Conservation (phyloP, 2,797 vertebrate genomes). For the Myotis myotis region DNA sequence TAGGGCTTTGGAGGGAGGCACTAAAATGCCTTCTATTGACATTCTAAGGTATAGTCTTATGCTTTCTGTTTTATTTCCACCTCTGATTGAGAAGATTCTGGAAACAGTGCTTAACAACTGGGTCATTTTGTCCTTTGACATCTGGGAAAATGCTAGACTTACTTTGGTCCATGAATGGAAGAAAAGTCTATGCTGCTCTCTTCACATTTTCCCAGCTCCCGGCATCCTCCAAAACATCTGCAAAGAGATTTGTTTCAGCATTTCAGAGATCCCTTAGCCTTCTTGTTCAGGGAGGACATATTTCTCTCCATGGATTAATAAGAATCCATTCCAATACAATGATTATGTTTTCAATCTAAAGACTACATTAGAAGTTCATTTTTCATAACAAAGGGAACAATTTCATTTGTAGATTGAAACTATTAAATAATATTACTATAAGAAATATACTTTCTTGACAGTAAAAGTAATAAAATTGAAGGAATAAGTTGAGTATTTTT, state of each 20-base stretch:
- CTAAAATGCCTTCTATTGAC: neutral
- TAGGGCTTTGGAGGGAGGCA: neutral
- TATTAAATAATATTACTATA: neutral
- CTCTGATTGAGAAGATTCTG: constrained; percentile 29
- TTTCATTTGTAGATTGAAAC: neutral
- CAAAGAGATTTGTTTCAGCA: constrained; percentile 23
- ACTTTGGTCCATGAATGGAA: constrained; percentile 60
- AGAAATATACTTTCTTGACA: neutral
- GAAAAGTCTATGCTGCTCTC: constrained; percentile 35
- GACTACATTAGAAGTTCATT: neutral
- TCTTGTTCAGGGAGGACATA: constrained; percentile 14
- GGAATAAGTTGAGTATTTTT: neutral
- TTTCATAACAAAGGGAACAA: neutral
- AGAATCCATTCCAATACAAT: neutral
- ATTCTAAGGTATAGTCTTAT: neutral
- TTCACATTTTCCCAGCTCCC: constrained; percentile 56
- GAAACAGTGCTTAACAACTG: constrained; percentile 34
- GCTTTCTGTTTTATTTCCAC: constrained; percentile 1
- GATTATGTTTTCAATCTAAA: constrained; percentile 32
- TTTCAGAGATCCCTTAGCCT: constrained; percentile 2
- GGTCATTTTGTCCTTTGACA: constrained; percentile 60
- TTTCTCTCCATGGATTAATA: neutral
- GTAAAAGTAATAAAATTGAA: constrained; percentile 19
- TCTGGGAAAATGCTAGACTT: constrained; percentile 62
- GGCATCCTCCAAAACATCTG: constrained; percentile 49